Percentiles rank a stretch among this genome's conserved stretches.
Evolutionary conservation across 2,113 vertebrate species (phyloP).

Genomic region (Clarias macrocephalus): DNA sequence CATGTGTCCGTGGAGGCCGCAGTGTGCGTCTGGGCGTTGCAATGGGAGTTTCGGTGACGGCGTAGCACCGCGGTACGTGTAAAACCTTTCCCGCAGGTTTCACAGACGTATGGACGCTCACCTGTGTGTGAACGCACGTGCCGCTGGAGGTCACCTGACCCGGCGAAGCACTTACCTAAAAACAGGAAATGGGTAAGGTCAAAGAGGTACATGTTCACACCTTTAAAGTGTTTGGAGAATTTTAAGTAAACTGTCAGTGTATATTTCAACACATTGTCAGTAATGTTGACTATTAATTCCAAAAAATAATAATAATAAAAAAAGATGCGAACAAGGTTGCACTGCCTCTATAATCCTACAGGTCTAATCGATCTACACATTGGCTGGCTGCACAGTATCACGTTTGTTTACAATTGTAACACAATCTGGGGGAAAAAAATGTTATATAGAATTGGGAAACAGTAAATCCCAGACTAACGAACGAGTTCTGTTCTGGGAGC

Average conservation of each 20-base stretch:
- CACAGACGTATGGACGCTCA: slow-evolving; percentile 89
- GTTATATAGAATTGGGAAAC: too few relatives aligned
- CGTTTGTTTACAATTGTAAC: too few relatives aligned
- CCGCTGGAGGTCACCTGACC: slow-evolving; percentile 89
- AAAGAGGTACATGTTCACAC: neutral
- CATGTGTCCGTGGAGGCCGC: neutral
- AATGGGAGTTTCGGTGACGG: slow-evolving; percentile 82
- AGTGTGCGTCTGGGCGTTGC: slow-evolving; percentile 57
- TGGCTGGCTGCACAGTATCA: too few relatives aligned
- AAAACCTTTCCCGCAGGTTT: slow-evolving; percentile 87
- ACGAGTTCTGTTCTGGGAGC: too few relatives aligned
- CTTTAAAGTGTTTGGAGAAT: neutral
- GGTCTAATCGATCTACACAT: too few relatives aligned
- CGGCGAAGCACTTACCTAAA: slow-evolving; percentile 87
- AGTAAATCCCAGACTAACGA: too few relatives aligned
- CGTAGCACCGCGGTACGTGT: slow-evolving; percentile 89
- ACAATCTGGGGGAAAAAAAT: too few relatives aligned
- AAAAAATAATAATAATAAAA: too few relatives aligned
- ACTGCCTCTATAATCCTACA: too few relatives aligned
- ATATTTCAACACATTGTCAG: neutral
- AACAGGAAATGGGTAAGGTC: neutral
- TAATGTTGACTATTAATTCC: too few relatives aligned
- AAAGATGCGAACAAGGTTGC: too few relatives aligned
- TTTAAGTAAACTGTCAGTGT: neutral
- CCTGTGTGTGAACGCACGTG: slow-evolving; percentile 91